A percentile compares a stretch with the other conserved stretches of the same genome.
These are phyloP conservation scores for Craniophora ligustri DNA, from an alignment of 2,888 invertebrate genomes.

Conservation along the genomic window DNA sequence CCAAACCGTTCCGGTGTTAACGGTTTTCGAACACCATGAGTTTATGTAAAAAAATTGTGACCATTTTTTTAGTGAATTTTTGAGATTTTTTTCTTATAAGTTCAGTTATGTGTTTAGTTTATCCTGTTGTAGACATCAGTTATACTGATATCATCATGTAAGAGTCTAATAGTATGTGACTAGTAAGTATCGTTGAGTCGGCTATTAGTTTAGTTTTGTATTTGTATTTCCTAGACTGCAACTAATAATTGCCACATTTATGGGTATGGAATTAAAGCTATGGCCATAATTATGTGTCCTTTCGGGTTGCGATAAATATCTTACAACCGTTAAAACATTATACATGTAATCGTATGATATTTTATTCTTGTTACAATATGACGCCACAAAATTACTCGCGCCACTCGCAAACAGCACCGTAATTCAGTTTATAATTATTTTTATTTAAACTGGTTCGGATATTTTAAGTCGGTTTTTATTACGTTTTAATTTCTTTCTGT, in stretches of 20 bases:
- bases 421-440: not conserved
- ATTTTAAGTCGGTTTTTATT: not conserved
- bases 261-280: not conserved
- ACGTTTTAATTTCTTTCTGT: not conserved
- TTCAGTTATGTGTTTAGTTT: too few relatives aligned
- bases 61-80: too few relatives aligned
- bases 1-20: too few relatives aligned
- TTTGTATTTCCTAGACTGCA: slow-evolving; percentile 19
- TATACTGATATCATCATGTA: too few relatives aligned
- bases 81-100: too few relatives aligned
- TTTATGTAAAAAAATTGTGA: too few relatives aligned
- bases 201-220: slow-evolving; percentile 8
- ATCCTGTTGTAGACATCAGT: too few relatives aligned
- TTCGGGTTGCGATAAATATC: slow-evolving; percentile 32
- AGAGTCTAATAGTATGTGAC: too few relatives aligned
- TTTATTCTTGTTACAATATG: too few relatives aligned
- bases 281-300: slow-evolving; percentile 27
- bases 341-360: too few relatives aligned
- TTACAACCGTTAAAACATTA: slow-evolving; percentile 18
- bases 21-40: too few relatives aligned
- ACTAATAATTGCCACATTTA: too few relatives aligned
- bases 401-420: not conserved
- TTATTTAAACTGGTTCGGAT: not conserved
- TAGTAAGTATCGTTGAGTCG: not conserved
- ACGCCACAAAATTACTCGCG: slow-evolving; percentile 8